Percentiles rank a stretch among this genome's conserved stretches.
phyloP scores from a whole-genome alignment of 64 coral and sea anemone species.

The Porites lutea region DNA sequence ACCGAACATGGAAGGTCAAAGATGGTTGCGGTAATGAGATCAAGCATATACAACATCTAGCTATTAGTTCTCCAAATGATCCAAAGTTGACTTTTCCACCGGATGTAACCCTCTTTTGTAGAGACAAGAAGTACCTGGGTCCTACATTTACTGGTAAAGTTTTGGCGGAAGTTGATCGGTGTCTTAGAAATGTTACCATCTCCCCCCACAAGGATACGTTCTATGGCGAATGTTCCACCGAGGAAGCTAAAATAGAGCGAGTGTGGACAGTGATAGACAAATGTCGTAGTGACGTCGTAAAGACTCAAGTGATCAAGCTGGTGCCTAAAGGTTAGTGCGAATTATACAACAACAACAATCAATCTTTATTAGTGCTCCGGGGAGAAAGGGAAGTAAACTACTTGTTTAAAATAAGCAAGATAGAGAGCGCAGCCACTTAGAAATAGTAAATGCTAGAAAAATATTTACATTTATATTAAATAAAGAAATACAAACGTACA shows the following conservation, averaged over 20 bases:
- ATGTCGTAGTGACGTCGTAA: background rate
- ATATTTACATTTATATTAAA: no score
- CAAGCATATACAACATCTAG: background rate
- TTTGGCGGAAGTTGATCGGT: background rate
- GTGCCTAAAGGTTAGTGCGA: background rate
- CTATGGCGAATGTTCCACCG: background rate
- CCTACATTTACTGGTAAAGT: background rate
- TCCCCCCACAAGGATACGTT: background rate
- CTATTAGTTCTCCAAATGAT: background rate
- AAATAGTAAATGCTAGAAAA: no score
- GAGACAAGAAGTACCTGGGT: background rate
- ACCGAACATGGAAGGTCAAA: slow-evolving; percentile 5
- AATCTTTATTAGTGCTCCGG: no score
- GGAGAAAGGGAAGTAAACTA: no score
- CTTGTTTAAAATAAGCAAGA: no score
- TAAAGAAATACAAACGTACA: no score
- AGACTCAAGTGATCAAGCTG: slow-evolving; percentile 25
- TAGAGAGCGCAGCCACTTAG: no score
- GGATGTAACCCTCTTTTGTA: slow-evolving; percentile 9
- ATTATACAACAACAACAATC: no score
- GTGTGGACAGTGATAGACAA: slow-evolving; percentile 10
- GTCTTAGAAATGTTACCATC: background rate
- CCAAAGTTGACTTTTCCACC: slow-evolving; percentile 9
- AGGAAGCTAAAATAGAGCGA: background rate
- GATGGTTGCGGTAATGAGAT: slow-evolving; percentile 33